phyloP scores from a whole-genome alignment of 2,113 vertebrate genomes.

The Hassar affinis region DNA sequence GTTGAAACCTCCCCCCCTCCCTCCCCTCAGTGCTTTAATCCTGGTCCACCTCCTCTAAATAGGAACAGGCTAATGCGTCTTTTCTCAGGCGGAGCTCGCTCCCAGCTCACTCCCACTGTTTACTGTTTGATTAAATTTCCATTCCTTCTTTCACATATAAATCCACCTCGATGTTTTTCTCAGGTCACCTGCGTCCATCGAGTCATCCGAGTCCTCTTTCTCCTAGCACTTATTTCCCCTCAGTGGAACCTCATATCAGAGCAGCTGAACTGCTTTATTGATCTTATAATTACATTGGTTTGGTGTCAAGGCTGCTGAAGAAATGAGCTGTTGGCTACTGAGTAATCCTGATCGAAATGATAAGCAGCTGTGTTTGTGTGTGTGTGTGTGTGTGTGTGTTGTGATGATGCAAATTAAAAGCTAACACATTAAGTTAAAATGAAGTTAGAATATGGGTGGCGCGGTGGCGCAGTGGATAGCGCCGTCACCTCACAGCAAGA shows the following conservation, averaged over 20 bases:
- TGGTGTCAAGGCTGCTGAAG: background rate
- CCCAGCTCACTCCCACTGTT: slow-evolving; percentile 45
- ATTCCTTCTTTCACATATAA: slow-evolving; percentile 42
- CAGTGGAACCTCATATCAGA: background rate
- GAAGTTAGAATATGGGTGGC: too few species aligned
- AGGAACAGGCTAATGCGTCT: slow-evolving; percentile 44
- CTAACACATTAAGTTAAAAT: too few species aligned
- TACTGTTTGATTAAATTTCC: slow-evolving; percentile 55
- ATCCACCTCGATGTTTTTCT: slow-evolving; percentile 48
- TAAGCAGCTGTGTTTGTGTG: slow-evolving; percentile 5
- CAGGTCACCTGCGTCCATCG: slow-evolving; percentile 11
- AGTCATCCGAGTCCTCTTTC: background rate
- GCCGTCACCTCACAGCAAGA: too few species aligned
- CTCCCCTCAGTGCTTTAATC: slow-evolving; percentile 11
- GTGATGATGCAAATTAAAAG: background rate
- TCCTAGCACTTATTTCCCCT: background rate
- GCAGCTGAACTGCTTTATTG: slow-evolving; percentile 39
- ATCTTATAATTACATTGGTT: slow-evolving; percentile 33
- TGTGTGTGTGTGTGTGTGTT: background rate
- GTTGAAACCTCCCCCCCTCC: slow-evolving; percentile 27
- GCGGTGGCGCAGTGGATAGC: too few species aligned
- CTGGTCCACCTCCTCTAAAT: slow-evolving; percentile 18
- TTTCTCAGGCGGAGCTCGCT: slow-evolving; percentile 30
- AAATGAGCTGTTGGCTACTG: background rate
- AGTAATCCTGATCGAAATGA: slow-evolving; percentile 12